Evolutionary conservation across 2,888 invertebrate genomes (phyloP), one percentile per base, ranked within the genome.

Genomic region (Callinectes sapidus): DNA sequence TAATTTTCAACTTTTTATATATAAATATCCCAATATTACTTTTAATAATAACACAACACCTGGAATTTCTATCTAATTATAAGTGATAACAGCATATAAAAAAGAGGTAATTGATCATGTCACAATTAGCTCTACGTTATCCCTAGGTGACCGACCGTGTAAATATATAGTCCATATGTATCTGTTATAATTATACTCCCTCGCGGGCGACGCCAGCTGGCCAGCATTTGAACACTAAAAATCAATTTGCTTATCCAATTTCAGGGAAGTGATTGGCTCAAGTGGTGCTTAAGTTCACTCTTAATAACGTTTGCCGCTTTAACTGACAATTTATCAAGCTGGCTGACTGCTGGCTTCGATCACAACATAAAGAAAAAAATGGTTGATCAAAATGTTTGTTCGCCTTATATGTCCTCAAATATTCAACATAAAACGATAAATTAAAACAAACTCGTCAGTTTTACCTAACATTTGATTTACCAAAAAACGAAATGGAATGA

Each of bases 81-180:
- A 39, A 71, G 39, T 89, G 71, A 89, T 71, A 89, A 89, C 32
- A 71, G 42, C 71, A 89, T 89, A 89, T 71, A 89, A 89, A 89
- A 89, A 71, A 89, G 89, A 89, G 71, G 71, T 71, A 89, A 89
- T 89, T 89, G n/a, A 89, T 71, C 89, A 71, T 71, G 89, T 89
- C 66, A 71, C 71, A 81, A 66, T 71, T 89, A 89, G 89, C 32
- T 89, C 89, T 71, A 88, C 35, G 35, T 88, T n/a, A 81, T 81
- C 81, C 81, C 81, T 81, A 81, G 81, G 81, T 81, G 81, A 81
- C 35, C 81, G 81, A 81, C 32, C 81, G 81, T 81, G 81, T 81
- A 81, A 81, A 81, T 81, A 81, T 81, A 81, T 81, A 81, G 81
- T 81, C 35, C 81, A 81, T 81, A 81, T 81, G 81, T 81, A 81